These are phyloP conservation scores for Ophioninae sp. DNA, from an alignment of 2,888 invertebrate genomes.

Conservation along the genomic window DNA sequence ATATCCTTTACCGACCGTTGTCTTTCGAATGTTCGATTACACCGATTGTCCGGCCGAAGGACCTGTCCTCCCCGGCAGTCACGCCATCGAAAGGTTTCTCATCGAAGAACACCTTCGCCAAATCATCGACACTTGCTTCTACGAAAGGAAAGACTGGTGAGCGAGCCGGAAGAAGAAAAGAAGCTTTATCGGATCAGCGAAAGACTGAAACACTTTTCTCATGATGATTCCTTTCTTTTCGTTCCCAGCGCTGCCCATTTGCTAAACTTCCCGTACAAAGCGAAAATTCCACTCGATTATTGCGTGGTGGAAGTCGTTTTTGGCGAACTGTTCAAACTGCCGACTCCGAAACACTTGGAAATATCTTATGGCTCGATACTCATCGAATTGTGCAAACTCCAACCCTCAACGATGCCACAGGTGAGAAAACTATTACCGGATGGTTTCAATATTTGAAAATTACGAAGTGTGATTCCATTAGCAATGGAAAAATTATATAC, in stretches of 20 bases:
- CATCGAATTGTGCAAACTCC: conserved; percentile 97
- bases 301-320: conserved; percentile 99
- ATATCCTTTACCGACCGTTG: conserved; percentile 97
- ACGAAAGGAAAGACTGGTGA: conserved; percentile 96
- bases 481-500: too few species aligned
- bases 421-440: conserved; percentile 73
- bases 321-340: conserved; percentile 96
- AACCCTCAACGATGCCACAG: conserved; percentile 98
- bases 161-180: too few species aligned
- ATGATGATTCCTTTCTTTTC: neutral
- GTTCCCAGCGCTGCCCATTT: conserved; percentile 90
- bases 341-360: conserved; percentile 93
- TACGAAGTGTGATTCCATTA: conserved; percentile 39
- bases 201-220: too few species aligned
- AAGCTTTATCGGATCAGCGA: too few species aligned
- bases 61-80: conserved; percentile 95
- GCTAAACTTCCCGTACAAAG: conserved; percentile 94
- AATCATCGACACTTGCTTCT: conserved; percentile 93
- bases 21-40: conserved; percentile 99
- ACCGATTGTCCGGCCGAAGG: conserved; percentile 97
- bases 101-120: conserved; percentile 98
- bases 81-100: conserved; percentile 98
- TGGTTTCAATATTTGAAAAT: too few species aligned
- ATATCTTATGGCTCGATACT: conserved; percentile 97
- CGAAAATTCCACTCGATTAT: conserved; percentile 97